These are phyloP conservation scores for Quadroppia sp. DNA, from an alignment of 2,888 invertebrate genomes.

Conservation along the genomic window DNA sequence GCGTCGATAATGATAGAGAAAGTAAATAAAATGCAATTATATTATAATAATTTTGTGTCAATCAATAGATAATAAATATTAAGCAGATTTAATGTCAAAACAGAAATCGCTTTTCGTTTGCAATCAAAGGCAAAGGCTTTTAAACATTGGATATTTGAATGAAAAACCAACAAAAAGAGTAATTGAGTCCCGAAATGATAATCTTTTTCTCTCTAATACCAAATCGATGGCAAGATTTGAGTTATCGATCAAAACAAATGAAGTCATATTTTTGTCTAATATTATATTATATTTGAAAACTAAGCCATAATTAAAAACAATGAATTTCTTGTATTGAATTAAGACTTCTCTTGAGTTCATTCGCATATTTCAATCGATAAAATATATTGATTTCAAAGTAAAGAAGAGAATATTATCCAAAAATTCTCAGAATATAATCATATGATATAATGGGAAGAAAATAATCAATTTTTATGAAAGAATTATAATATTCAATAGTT, in stretches of 20 bases:
- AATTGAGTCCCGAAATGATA: slow-evolving; percentile 9
- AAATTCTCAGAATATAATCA: no score
- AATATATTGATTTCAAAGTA: no score
- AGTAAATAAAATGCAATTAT: slow-evolving; percentile 22
- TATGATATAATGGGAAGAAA: no score
- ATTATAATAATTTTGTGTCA: slow-evolving; percentile 13
- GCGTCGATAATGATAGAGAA: background rate
- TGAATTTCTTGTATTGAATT: no score
- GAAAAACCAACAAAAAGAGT: background rate
- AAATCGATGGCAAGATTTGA: background rate
- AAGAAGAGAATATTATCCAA: no score
- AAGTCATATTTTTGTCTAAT: background rate
- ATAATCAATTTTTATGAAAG: no score
- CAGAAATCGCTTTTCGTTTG: background rate
- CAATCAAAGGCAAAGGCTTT: no score
- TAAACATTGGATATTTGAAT: no score
- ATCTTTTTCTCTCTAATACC: background rate
- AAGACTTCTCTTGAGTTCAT: no score
- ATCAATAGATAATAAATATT: slow-evolving; percentile 12
- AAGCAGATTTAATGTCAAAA: background rate
- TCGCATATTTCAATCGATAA: no score
- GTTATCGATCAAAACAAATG: background rate
- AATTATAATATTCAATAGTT: no score
- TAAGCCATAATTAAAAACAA: background rate
- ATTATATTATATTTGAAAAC: no score